These are phyloP conservation scores for Geococcyx californianus DNA, from an alignment of 2,113 vertebrate species.

Conservation along the genomic window DNA sequence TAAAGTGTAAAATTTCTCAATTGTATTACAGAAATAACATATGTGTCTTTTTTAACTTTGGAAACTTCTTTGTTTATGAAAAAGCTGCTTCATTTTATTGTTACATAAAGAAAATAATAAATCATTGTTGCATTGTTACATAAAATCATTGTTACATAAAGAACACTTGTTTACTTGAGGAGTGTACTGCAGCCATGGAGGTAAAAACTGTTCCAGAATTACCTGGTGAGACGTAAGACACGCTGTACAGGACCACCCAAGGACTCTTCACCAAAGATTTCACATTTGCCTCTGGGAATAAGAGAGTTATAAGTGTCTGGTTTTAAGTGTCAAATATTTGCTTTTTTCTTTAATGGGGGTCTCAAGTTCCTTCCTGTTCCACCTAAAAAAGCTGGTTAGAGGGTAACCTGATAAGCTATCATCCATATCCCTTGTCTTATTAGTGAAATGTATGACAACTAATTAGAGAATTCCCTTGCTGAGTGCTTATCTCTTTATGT, in stretches of 20 bases:
- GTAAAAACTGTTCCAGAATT: not conserved
- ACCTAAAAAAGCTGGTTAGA: fast-evolving
- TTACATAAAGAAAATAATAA: not conserved
- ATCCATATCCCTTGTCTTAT: not conserved
- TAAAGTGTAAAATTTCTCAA: not conserved
- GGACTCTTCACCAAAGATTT: not conserved
- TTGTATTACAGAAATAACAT: fast-evolving
- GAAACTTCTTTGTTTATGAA: not conserved
- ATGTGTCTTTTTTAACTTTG: fast-evolving
- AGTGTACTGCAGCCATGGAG: fast-evolving
- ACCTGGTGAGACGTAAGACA: not conserved
- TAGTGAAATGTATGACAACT: not conserved
- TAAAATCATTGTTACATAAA: not conserved
- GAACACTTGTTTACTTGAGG: not conserved
- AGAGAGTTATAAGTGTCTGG: not conserved
- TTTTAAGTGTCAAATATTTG: not conserved
- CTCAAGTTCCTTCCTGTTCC: not conserved
- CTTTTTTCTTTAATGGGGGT: not conserved
- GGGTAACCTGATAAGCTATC: not conserved
- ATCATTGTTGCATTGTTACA: too few species aligned
- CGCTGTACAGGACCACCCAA: not conserved
- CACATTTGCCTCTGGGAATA: not conserved
- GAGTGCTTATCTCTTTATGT: not conserved
- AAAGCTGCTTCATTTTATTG: not conserved
- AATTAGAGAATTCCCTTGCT: not conserved